Conservation (phyloP, 2,113 vertebrate genomes). For the Ardeotis arabs region DNA sequence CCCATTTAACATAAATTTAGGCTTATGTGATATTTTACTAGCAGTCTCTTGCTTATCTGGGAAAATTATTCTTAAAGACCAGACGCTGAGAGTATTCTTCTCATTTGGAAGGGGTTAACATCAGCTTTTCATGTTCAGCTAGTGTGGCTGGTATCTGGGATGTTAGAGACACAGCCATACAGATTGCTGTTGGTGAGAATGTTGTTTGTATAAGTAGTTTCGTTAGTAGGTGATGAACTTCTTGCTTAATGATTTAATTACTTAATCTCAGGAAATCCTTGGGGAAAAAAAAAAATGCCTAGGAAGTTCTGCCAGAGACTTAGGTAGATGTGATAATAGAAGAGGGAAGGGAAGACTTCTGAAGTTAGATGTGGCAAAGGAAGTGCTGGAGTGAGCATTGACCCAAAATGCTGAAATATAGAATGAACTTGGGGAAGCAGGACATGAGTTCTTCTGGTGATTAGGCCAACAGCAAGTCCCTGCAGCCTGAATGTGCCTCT, state of each 20-base stretch:
- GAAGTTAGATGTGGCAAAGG: not conserved
- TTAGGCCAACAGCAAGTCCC: not conserved
- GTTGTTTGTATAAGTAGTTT: not conserved
- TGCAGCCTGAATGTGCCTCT: not conserved
- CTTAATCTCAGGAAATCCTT: conserved; percentile 1
- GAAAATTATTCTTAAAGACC: not conserved
- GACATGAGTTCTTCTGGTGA: not conserved
- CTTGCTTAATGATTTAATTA: conserved; percentile 19
- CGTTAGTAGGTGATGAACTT: not conserved
- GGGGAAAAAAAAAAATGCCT: not conserved
- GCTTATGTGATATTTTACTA: not conserved
- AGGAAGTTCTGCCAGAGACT: not conserved
- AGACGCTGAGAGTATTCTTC: not conserved
- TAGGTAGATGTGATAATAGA: not conserved
- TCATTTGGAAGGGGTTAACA: not conserved
- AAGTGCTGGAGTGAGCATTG: accelerated
- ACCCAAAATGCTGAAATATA: not conserved
- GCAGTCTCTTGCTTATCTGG: not conserved
- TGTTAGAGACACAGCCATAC: not conserved
- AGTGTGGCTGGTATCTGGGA: not conserved
- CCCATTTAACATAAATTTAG: not conserved
- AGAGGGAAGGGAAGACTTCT: not conserved
- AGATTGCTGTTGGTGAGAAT: not conserved
- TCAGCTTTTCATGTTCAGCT: not conserved
- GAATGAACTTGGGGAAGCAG: not conserved